Evolutionary conservation across 2,797 vertebrate species (phyloP), one percentile per base, ranked within the genome.

Genomic region (Phyllotis vaccarum): DNA sequence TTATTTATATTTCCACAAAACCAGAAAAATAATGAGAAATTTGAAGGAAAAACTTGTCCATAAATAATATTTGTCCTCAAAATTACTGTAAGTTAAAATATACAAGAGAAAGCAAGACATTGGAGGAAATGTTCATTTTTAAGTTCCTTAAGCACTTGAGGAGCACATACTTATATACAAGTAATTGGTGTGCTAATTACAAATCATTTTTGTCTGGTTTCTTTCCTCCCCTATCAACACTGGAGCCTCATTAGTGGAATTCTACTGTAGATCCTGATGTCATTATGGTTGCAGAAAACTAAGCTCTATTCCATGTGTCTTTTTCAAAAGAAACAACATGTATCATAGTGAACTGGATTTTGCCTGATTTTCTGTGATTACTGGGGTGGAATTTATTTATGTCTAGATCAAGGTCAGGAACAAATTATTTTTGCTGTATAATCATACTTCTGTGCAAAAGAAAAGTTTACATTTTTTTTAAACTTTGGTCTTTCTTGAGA

Each of bases 161-260:
- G 8, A 95, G 10, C 31, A 92, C 49, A 74, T 83, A 87, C 66
- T 95, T 93, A 87, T 49, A 78, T 76, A 72, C 76, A 93, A 95
- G 95, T 96, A 97, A 97, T 78, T 95, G 89, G 95, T 97, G 81
- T 89, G 82, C 82, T 97, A 97, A 96, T 96, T 95, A 89, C 74
- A 94, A 89, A 93, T 95, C 37, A 90, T 96, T 89, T 68, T 88
- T 95, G 66, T 92, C 93, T 90, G 10, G 5, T 93, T 89, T 74
- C 86, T 95, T 93, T 96, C 64, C 78, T 94, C 66, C 70, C 78
- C 88, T 94, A 86, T 92, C 74, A 96, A 93, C 52, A 62, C 81
- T 79, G 68, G 82, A 90, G 49, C 58, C 90, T 97, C 91, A 94
- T 97, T 97, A 92, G 78, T 64, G 22, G 89, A 92, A 40, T 93